phyloP scores from a whole-genome alignment of 2,888 invertebrate species.

The Exocentrus adspersus region DNA sequence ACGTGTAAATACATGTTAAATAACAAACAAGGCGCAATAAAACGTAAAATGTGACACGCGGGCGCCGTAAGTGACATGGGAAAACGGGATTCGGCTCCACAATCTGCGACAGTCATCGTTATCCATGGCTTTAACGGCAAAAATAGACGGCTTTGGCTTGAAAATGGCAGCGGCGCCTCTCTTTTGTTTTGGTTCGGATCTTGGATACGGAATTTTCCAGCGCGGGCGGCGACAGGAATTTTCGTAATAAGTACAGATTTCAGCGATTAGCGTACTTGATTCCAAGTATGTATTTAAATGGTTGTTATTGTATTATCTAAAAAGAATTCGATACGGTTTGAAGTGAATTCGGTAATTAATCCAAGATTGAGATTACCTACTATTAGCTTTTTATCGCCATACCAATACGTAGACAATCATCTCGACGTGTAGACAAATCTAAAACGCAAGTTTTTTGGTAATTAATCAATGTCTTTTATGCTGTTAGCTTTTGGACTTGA shows the following conservation, averaged over 20 bases:
- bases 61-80: background rate
- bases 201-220: too few species aligned
- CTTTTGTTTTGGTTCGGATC: too few species aligned
- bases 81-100: background rate
- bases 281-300: background rate
- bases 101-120: too few species aligned
- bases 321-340: background rate
- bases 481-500: too few species aligned
- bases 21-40: slow-evolving; percentile 3
- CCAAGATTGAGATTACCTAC: background rate
- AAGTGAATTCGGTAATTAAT: background rate
- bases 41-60: background rate
- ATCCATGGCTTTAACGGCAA: too few species aligned
- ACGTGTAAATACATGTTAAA: background rate
- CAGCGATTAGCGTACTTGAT: background rate
- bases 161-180: too few species aligned
- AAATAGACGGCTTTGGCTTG: too few species aligned
- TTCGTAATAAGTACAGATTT: background rate
- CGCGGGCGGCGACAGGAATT: background rate
- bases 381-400: too few species aligned
- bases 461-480: too few species aligned
- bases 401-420: too few species aligned
- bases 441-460: too few species aligned
- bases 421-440: too few species aligned
- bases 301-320: background rate